Evolutionary conservation across 2,113 vertebrate species (phyloP), one percentile per base, ranked within the genome.

Genomic region (Oreotrochilus melanogaster): DNA sequence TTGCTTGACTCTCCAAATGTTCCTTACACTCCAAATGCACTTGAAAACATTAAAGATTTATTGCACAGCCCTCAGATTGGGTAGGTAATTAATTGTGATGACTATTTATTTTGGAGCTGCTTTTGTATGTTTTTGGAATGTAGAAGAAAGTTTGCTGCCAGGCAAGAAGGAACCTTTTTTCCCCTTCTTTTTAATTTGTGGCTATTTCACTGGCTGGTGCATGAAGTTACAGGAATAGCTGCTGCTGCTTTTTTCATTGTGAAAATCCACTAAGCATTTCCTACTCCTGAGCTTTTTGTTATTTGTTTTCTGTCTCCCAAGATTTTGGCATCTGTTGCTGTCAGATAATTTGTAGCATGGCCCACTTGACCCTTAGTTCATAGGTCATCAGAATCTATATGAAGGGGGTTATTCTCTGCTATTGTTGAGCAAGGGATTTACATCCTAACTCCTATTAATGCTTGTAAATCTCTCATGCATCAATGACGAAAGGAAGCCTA

Each of bases 331-430:
- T 96, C 88, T 96, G 96, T 93, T 96, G 83, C 87, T 93, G 88
- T 93, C 92, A 96, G 96, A 95, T 95, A 94, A 94, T 96, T 96
- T 95, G 88, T 88, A 79, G 88, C 39, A 18, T 1, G 13, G 82
- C 86, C 94, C 92, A 97, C 95, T 97, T 96, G 96, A 97, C 97
- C 96, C 88, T 96, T 91, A 82, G 96, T 96, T 97, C 96, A 97
- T 88, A 97, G 96, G 96, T 97, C 96, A 12, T 96, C 83, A 94
- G 94, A 96, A 96, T 94, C 95, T 95, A 91, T 96, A 94, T 94
- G 94, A 95, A 94, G 88, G 50, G 58, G 90, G 94, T 93, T 96
- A 97, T 95, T 97, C 96, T 93, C 86, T 80, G 73, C 96, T 90
- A 90, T 97, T 97, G 96, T 97, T 7, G 8, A 81, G 85, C 86